phyloP scores from a whole-genome alignment of 2,113 vertebrate species.

The Callocephalon fimbriatum region DNA sequence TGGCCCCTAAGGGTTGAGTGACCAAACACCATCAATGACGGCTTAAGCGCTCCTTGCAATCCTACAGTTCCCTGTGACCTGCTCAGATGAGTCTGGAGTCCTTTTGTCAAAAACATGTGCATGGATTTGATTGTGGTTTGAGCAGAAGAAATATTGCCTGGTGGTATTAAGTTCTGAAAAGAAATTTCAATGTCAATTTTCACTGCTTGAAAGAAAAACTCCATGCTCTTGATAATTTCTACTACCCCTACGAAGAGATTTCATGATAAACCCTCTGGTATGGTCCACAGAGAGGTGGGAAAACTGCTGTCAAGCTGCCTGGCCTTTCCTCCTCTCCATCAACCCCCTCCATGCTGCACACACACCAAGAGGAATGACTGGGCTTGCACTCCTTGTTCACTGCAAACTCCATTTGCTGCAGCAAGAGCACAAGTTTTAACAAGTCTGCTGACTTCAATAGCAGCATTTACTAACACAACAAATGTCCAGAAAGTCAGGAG shows the following conservation, averaged over 20 bases:
- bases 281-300: not conserved
- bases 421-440: conserved; percentile 53
- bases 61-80: not conserved
- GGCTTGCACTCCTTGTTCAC: not conserved
- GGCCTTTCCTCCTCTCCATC: not conserved
- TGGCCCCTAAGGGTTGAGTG: not conserved
- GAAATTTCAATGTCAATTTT: not conserved
- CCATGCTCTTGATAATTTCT: not conserved
- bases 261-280: not conserved
- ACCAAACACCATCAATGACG: not conserved
- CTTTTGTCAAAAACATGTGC: not conserved
- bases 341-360: not conserved
- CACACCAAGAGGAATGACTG: not conserved
- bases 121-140: not conserved
- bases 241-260: not conserved
- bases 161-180: not conserved
- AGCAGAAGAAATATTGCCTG: not conserved
- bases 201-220: not conserved
- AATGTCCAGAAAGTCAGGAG: conserved; percentile 43
- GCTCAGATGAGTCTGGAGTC: not conserved
- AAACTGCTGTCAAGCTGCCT: not conserved
- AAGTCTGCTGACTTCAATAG: conserved; percentile 55
- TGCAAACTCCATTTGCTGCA: not conserved
- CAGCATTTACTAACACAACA: conserved; percentile 52
- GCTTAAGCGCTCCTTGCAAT: not conserved